Evolutionary conservation across 2,797 vertebrate genomes (phyloP), one percentile per base, ranked within the genome.

Genomic region (Selene dorsalis): DNA sequence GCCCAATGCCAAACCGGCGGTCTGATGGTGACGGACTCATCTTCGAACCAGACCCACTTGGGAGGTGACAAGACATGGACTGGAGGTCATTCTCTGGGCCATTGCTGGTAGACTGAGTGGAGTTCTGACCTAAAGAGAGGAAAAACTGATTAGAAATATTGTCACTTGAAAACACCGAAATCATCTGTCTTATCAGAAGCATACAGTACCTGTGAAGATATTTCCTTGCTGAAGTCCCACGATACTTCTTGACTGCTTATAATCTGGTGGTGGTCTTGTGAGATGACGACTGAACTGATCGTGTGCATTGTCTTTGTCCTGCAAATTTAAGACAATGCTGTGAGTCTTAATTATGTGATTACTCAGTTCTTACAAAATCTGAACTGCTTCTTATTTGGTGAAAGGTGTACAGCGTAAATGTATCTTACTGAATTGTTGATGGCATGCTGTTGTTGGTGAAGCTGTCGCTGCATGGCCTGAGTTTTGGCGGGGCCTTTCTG

Each of bases 181-280:
- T 17, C 11, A 17, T 26, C 6, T 35, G 17, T 52, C 12, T 16
- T 3, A 71, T 38, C 14, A 61, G 14, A 75, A 14, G 18, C 9
- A 11, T 9, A 47, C 16, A 83, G 82, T 92, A 99, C 98, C 95
- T 90, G 96, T 83, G 87, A 96, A 98, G 56, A 95, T 93, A 69
- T 91, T 94, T 81, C 93, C 68, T 83, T 96, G 95, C 62, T 96
- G 96, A 64, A 96, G 92, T 80, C 88, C 96, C 80, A 94, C 94
- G 77, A 96, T 79, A 0, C 94, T 95, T 91, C 96, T 96, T 53
- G 97, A 93, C 88, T 98, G 97, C 93, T 98, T 98, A 79, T 99
- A 99, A 86, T 99, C 98, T 8, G 98, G 97, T 3, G 98, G 98
- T 3, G 97, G 98, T 73, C 97, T 95, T 11, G 97, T 96, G 83